Evolutionary conservation across 2,888 invertebrate genomes (phyloP), one percentile per base, ranked within the genome.

Genomic region (Pseudanteris insignis): DNA sequence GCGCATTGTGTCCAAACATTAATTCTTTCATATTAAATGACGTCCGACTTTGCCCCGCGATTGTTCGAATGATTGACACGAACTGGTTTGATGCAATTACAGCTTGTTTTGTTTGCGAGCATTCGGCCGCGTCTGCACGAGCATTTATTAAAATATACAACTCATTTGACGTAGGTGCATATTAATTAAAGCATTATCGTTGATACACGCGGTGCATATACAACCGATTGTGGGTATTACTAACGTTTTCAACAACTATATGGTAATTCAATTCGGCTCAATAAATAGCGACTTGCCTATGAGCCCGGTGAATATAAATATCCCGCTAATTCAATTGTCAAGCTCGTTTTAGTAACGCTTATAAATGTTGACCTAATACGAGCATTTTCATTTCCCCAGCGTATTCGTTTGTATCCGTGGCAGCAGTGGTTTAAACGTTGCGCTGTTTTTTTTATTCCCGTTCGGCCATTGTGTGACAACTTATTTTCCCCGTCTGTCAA

Each of bases 111-210:
- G 57, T 63, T 57, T 55, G 36, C 51, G 33, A 32, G 38, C 10
- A 51, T 18, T 37, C 8, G 11, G 46, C 38, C 32, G 48, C 43
- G 60, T 48, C 60, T 41, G 47, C n/a, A n/a, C 11, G 29, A 57
- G 50, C 55, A 55, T 61, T 61, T 61, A 61, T 61, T 61, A 55
- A 61, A 61, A 57, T 51, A 55, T 57, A 62, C 62, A 51, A 55
- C 62, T 51, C 55, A 55, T 57, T 62, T 62, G 55, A 62, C 55
- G 55, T 50, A 62, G 51, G 55, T 62, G 62, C 62, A 62, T 62
- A 62, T 50, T 55, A 62, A 61, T 61, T 61, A 54, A 55, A 46
- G 48, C 61, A 50, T 55, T 62, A 62, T 62, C 44, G 46, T 51
- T 62, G 62, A 62, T 57, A 62, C 55, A 57, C 44, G 62, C 38